Base-by-base conservation (phyloP, 92 coral and sea anemone genomes). In the Porites cylindrica region DNA sequence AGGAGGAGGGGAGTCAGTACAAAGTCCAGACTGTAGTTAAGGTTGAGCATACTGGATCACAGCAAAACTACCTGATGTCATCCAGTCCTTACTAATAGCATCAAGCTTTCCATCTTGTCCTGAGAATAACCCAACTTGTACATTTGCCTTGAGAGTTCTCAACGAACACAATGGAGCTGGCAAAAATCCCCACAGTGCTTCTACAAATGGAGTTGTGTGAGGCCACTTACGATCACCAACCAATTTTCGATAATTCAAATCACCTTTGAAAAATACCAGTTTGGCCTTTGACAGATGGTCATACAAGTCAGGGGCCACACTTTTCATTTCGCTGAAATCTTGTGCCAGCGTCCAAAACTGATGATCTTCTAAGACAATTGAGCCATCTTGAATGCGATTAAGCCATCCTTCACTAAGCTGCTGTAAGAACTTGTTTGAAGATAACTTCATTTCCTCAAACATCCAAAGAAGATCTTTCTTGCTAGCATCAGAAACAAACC, bases 221-320 rank as follows among this genome's bases (percentile, higher is more conserved):
- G 92, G 94, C 99, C 99, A 97, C 80, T 95, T 95, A 4, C 98
- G 92, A 77, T 97, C 99, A 60, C 99, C 98, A 11, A 96, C 98
- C 82, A 97, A 86, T 81, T 97, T 97, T 26, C 99, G 94, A 81
- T 97, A 97, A 85, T 93, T 97, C 85, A 97, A 86, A 85, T 97
- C 99, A 9, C 99, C 99, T 82, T 97, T 97, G 66, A 97, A 97
- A 72, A 97, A 90, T 26, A 97, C 85, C 13, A 97, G 66, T 88
- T 95, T 97, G 4, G 99, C 91, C 64, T 88, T 78, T 54, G 98
- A 72, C 69, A 97, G 76, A 58, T 93, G 98, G 1, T 82, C 77
- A 70, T 97, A 97, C 72, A 97, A 71, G n/a, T 95, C 98, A 64
- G 87, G 66, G 19, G 93, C 81, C 67, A 75, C 26, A 21, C 89